These are phyloP conservation scores for Bombus pyrosoma DNA, from an alignment of 1,140 invertebrate species.

Conservation along the genomic window DNA sequence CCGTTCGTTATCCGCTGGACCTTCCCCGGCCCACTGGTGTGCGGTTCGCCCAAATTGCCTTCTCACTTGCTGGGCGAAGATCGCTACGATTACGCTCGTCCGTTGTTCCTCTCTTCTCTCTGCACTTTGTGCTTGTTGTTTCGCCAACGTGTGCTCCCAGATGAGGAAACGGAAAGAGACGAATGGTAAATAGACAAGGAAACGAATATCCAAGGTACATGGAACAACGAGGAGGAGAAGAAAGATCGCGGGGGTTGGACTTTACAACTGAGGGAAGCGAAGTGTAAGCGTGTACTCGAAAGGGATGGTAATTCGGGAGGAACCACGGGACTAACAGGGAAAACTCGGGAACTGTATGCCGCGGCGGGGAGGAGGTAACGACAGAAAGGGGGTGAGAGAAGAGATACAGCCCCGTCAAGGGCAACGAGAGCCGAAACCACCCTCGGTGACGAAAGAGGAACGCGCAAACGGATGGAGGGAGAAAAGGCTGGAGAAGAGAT, in stretches of 20 bases:
- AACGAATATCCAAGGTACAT: neutral
- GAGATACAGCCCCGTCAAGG: slow-evolving; percentile 62
- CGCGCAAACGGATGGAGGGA: neutral
- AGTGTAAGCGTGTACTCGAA: slow-evolving; percentile 22
- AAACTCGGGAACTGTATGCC: slow-evolving; percentile 45
- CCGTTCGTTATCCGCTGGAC: slow-evolving; percentile 79
- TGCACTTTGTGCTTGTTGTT: slow-evolving; percentile 74
- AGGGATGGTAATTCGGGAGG: slow-evolving; percentile 21
- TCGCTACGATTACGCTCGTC: slow-evolving; percentile 72
- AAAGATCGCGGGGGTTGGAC: slow-evolving; percentile 37
- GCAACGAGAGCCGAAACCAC: slow-evolving; percentile 67
- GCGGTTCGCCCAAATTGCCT: slow-evolving; percentile 80
- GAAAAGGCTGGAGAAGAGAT: slow-evolving; percentile 38
- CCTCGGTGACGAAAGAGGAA: slow-evolving; percentile 65
- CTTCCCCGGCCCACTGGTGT: slow-evolving; percentile 56
- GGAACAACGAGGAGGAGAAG: neutral
- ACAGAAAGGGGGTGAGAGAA: slow-evolving; percentile 41
- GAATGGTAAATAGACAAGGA: neutral
- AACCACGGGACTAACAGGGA: slow-evolving; percentile 42
- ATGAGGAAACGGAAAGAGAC: neutral
- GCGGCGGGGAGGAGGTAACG: slow-evolving; percentile 54
- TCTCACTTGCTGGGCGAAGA: slow-evolving; percentile 78
- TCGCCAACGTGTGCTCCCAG: slow-evolving; percentile 40
- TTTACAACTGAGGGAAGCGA: slow-evolving; percentile 53
- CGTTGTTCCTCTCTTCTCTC: slow-evolving; percentile 38